Percentiles rank a stretch among this genome's conserved stretches.
These are phyloP conservation scores for Grammomys surdaster DNA, from an alignment of 2,113 vertebrate genomes.

Conservation along the genomic window DNA sequence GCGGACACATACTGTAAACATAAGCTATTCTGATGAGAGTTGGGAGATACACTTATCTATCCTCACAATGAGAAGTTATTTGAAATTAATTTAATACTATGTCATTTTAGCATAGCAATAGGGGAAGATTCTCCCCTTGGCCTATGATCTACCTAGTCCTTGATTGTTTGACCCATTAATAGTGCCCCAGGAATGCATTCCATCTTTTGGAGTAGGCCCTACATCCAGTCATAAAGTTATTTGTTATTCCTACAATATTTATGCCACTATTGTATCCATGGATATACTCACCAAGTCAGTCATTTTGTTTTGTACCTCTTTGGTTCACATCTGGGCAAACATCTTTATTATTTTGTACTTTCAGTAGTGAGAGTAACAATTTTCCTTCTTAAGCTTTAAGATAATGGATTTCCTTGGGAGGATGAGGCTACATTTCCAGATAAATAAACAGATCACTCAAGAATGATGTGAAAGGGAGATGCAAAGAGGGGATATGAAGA, in stretches of 20 bases:
- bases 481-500: not conserved
- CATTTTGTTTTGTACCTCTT: not conserved
- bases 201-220: not conserved
- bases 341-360: not conserved
- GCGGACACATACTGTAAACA: not conserved
- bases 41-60: too few species aligned
- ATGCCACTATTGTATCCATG: not conserved
- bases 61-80: too few species aligned
- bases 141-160: not conserved
- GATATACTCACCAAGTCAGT: not conserved
- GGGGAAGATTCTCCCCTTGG: not conserved
- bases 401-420: not conserved
- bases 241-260: not conserved
- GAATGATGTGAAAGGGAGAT: too few species aligned
- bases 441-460: not conserved
- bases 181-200: not conserved
- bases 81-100: not conserved
- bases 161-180: not conserved
- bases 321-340: not conserved
- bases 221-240: not conserved
- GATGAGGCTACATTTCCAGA: not conserved
- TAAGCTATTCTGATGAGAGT: not conserved
- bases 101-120: not conserved
- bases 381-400: not conserved
- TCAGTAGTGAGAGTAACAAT: too few species aligned